Evolutionary conservation across 1,140 invertebrate species (phyloP).

Genomic region (Stegodyphus mimosarum): DNA sequence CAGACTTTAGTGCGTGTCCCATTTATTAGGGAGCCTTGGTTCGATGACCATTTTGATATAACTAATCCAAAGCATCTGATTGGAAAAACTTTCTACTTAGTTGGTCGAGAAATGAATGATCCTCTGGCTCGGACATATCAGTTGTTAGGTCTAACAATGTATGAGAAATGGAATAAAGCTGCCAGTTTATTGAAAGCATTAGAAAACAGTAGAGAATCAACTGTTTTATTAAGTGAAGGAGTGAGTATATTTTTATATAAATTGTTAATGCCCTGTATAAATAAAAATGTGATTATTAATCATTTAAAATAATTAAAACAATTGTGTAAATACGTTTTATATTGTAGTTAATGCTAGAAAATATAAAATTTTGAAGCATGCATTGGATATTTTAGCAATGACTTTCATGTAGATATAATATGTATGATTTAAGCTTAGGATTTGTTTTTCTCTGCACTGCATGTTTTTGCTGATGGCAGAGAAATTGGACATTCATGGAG

Average conservation of each 20-base stretch:
- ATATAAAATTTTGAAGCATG: too few relatives aligned
- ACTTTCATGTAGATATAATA: too few relatives aligned
- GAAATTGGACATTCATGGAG: too few relatives aligned
- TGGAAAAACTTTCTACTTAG: slow-evolving; percentile 81
- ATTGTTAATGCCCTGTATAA: too few relatives aligned
- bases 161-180: slow-evolving; percentile 76
- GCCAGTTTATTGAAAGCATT: slow-evolving; percentile 68
- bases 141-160: slow-evolving; percentile 72
- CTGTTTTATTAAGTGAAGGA: slow-evolving; percentile 13
- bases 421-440: too few relatives aligned
- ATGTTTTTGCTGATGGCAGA: too few relatives aligned
- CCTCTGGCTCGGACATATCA: slow-evolving; percentile 75
- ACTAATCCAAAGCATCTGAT: slow-evolving; percentile 75
- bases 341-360: too few relatives aligned
- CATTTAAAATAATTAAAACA: too few relatives aligned
- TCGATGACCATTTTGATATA: slow-evolving; percentile 90
- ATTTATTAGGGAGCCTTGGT: slow-evolving; percentile 82
- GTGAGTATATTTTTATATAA: slow-evolving; percentile 20
- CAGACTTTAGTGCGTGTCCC: slow-evolving; percentile 79
- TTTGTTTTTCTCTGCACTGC: too few relatives aligned
- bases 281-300: too few relatives aligned
- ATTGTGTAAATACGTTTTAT: too few relatives aligned
- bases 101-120: slow-evolving; percentile 71
- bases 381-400: too few relatives aligned
- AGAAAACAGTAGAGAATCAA: neutral